These are phyloP conservation scores for Calyptommatus sinebrachiatus DNA, from an alignment of 2,113 vertebrate genomes.

Conservation along the genomic window DNA sequence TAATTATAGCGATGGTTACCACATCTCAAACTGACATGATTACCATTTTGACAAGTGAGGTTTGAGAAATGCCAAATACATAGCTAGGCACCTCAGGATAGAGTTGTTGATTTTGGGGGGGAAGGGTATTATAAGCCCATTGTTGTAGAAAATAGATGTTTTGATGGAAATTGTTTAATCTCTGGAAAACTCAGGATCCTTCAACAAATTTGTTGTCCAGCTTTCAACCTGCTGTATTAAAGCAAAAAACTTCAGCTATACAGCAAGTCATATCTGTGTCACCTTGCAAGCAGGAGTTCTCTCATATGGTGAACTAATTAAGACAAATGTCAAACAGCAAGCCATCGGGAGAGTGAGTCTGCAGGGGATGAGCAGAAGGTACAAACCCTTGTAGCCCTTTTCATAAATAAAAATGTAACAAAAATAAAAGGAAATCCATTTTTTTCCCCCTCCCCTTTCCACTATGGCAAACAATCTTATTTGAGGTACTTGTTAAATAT, in stretches of 20 bases:
- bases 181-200: background rate
- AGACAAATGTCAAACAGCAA: too few relatives aligned
- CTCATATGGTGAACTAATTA: too few relatives aligned
- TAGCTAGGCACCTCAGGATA: background rate
- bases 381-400: too few relatives aligned
- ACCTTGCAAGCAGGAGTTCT: too few relatives aligned
- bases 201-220: background rate
- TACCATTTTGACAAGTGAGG: too few relatives aligned
- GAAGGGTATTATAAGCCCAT: background rate
- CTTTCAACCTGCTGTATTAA: background rate
- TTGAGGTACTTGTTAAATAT: background rate
- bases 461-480: background rate
- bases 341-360: too few relatives aligned
- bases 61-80: slow-evolving; percentile 11
- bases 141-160: slow-evolving; percentile 29
- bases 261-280: background rate
- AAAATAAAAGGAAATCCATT: background rate
- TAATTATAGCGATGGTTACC: too few relatives aligned
- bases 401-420: background rate
- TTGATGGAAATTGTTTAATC: background rate
- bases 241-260: background rate
- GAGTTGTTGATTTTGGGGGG: background rate
- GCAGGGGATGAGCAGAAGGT: too few relatives aligned
- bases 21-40: too few relatives aligned
- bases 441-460: background rate